Conservation (phyloP, 1,140 invertebrate genomes). For the Drosophila varians region DNA sequence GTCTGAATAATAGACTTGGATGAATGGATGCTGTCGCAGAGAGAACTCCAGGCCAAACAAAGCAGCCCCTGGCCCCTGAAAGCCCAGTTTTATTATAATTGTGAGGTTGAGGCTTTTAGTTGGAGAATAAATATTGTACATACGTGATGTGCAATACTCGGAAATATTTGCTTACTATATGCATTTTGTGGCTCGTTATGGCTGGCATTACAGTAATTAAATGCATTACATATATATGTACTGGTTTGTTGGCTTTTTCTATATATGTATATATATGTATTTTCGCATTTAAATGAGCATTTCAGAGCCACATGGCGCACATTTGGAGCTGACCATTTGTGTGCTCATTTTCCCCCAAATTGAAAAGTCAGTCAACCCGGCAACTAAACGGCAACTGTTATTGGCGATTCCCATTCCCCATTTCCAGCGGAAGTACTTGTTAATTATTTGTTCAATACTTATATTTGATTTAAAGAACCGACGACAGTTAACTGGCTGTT, state of each 20-base stretch:
- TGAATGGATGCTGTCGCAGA: slow-evolving; percentile 26
- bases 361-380: slow-evolving; percentile 9
- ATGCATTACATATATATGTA: slow-evolving; percentile 35
- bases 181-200: slow-evolving; percentile 21
- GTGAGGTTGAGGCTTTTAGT: slow-evolving; percentile 23
- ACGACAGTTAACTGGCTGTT: not conserved
- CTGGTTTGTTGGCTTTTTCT: slow-evolving; percentile 22
- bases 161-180: slow-evolving; percentile 52
- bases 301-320: slow-evolving; percentile 31
- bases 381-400: slow-evolving; percentile 22
- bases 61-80: slow-evolving; percentile 2
- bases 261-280: too few relatives aligned
- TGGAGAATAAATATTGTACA: slow-evolving; percentile 15
- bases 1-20: slow-evolving; percentile 52
- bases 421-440: slow-evolving; percentile 25
- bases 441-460: slow-evolving; percentile 41
- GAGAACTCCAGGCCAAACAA: slow-evolving; percentile 14
- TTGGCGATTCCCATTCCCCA: not conserved
- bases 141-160: slow-evolving; percentile 40
- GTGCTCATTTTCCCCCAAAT: slow-evolving; percentile 9
- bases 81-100: slow-evolving; percentile 46
- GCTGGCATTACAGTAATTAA: slow-evolving; percentile 43
- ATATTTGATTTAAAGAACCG: slow-evolving; percentile 1
- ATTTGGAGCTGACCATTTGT: slow-evolving; percentile 24
- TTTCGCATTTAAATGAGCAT: slow-evolving; percentile 20